Percentiles rank a stretch among this genome's conserved stretches.
These are phyloP conservation scores for Sarcophaga bullata DNA, from an alignment of 1,140 invertebrate species.

Conservation along the genomic window DNA sequence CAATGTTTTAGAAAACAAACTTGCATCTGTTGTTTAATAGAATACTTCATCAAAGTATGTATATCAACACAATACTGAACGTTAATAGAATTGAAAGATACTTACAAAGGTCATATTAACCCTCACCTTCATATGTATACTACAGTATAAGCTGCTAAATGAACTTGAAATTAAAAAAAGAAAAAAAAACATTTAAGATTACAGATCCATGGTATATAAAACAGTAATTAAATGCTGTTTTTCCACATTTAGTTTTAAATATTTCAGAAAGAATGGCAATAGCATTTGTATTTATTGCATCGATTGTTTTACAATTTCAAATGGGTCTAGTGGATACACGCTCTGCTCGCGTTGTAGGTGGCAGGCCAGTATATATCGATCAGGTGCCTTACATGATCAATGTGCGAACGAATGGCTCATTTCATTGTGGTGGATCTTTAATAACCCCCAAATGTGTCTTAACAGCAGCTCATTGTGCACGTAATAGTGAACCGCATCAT, in stretches of 20 bases:
- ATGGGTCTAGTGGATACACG: neutral
- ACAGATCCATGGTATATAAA: no score
- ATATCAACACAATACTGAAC: no score
- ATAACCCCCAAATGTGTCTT: conserved; percentile 53
- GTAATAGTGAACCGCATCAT: conserved; percentile 45
- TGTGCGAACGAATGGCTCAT: conserved; percentile 48
- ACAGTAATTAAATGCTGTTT: no score
- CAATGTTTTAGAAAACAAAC: no score
- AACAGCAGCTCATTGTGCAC: conserved; percentile 52
- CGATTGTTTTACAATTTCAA: neutral
- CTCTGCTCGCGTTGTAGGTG: conserved; percentile 33
- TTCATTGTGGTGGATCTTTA: conserved; percentile 57
- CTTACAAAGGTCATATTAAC: no score
- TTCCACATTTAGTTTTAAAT: neutral
- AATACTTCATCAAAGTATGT: no score
- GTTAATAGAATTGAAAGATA: no score
- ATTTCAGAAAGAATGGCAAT: neutral
- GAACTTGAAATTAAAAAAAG: no score
- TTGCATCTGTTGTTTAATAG: no score
- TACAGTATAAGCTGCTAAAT: no score
- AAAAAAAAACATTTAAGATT: no score
- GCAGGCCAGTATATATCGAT: conserved; percentile 40
- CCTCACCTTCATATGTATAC: no score
- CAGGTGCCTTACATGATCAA: conserved; percentile 58
- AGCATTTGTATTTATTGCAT: neutral